Evolutionary conservation across 2,888 invertebrate species (phyloP).

Genomic region (Leptopilina myrica): DNA sequence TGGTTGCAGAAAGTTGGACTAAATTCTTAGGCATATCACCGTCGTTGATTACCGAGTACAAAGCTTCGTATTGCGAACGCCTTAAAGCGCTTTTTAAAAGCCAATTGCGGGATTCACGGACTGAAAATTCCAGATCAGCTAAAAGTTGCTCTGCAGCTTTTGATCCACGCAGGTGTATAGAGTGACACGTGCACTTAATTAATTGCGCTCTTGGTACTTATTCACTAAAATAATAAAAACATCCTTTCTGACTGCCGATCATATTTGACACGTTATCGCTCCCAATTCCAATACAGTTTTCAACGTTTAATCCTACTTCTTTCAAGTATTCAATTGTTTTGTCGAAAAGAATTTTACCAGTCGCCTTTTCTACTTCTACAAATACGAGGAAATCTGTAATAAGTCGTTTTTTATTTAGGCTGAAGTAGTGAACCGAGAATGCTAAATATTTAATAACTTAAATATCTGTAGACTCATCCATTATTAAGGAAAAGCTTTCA

Average conservation of each 20-base stretch:
- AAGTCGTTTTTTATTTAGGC: too few relatives aligned
- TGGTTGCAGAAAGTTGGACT: too few relatives aligned
- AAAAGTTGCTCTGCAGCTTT: conserved; percentile 54
- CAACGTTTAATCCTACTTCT: conserved; percentile 41
- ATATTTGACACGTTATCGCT: conserved; percentile 9
- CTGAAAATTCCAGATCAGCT: conserved; percentile 54
- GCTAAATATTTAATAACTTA: too few relatives aligned
- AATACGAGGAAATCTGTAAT: too few relatives aligned
- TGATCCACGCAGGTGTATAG: conserved; percentile 56
- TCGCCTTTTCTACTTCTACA: conserved; percentile 51
- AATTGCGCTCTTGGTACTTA: conserved; percentile 46
- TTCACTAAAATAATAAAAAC: conserved; percentile 49
- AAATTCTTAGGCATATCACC: too few relatives aligned
- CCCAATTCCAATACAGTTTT: conserved; percentile 58
- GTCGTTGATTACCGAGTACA: too few relatives aligned
- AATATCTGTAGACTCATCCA: too few relatives aligned
- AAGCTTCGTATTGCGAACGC: background rate
- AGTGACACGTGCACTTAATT: conserved; percentile 57
- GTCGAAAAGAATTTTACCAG: conserved; percentile 49
- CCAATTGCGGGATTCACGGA: conserved; percentile 58
- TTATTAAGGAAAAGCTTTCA: conserved; percentile 51
- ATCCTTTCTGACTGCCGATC: background rate
- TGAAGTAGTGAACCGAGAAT: too few relatives aligned
- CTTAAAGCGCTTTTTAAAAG: conserved; percentile 53
- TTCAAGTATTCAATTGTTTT: conserved; percentile 40